These are phyloP conservation scores for Hyppa rectilinea DNA, from an alignment of 2,888 invertebrate genomes.

Conservation along the genomic window DNA sequence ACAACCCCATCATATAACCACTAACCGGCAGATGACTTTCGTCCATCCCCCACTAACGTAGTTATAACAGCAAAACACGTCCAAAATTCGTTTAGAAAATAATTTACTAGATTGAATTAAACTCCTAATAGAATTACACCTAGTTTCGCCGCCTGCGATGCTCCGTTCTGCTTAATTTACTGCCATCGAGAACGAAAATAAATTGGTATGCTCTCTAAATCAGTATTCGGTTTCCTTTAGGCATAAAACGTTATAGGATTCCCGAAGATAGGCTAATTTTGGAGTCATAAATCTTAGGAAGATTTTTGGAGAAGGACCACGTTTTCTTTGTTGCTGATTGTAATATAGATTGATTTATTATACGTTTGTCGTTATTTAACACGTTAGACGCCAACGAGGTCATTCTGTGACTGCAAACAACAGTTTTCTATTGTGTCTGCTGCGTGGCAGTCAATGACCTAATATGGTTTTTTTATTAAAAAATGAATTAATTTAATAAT, in stretches of 20 bases:
- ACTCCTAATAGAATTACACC: slow-evolving; percentile 65
- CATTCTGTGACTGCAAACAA: too few relatives aligned
- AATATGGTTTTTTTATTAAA: too few relatives aligned
- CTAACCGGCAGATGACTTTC: slow-evolving; percentile 16
- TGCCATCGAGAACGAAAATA: slow-evolving; percentile 61
- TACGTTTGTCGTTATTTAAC: too few relatives aligned
- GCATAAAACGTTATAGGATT: slow-evolving; percentile 24
- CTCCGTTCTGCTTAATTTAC: slow-evolving; percentile 62
- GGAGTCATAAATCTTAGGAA: slow-evolving; percentile 21
- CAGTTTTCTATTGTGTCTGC: too few relatives aligned
- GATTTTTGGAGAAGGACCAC: neutral
- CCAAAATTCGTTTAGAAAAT: slow-evolving; percentile 66
- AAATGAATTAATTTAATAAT: too few relatives aligned
- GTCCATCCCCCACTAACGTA: slow-evolving; percentile 31
- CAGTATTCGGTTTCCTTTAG: slow-evolving; percentile 43
- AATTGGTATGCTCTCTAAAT: slow-evolving; percentile 67
- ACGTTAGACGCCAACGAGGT: too few relatives aligned
- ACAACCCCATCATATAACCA: neutral
- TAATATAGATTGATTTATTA: too few relatives aligned
- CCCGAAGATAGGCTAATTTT: slow-evolving; percentile 28
- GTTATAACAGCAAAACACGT: slow-evolving; percentile 56
- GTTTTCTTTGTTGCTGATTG: neutral
- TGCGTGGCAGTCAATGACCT: too few relatives aligned
- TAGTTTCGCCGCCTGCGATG: slow-evolving; percentile 49
- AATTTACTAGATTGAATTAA: slow-evolving; percentile 68